Conservation (phyloP, 92 coral and sea anemone genomes). For the Muricea muricata region DNA sequence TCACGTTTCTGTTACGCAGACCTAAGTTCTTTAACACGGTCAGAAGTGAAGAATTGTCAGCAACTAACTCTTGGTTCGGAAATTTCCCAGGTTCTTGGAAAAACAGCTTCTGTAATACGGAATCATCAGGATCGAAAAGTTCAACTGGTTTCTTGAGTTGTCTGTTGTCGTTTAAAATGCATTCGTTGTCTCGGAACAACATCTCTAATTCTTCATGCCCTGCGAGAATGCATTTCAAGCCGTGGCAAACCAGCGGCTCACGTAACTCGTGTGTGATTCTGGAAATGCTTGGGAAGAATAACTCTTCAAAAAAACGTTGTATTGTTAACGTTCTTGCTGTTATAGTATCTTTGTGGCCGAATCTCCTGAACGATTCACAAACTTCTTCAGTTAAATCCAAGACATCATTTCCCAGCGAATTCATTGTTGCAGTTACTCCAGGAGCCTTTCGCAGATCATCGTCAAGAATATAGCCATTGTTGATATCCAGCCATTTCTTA, state of each 20-base stretch:
- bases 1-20: constrained; percentile 74
- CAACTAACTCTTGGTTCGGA: constrained; percentile 60
- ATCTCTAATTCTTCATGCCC: background rate
- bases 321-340: constrained; percentile 48
- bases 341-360: constrained; percentile 36
- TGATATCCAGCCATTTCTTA: constrained; percentile 72
- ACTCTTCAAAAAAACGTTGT: constrained; percentile 62
- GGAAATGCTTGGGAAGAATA: constrained; percentile 68
- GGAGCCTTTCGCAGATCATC: constrained; percentile 69
- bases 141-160: constrained; percentile 68
- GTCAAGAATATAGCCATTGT: constrained; percentile 72
- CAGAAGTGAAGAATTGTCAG: constrained; percentile 41
- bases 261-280: background rate
- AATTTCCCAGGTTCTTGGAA: constrained; percentile 64
- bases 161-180: constrained; percentile 42
- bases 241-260: background rate
- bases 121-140: constrained; percentile 72
- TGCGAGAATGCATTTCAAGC: background rate
- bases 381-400: constrained; percentile 68
- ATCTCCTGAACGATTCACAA: constrained; percentile 52
- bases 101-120: constrained; percentile 59
- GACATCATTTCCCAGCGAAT: constrained; percentile 3
- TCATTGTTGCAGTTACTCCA: constrained; percentile 60
- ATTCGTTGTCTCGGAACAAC: constrained; percentile 2
- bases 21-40: constrained; percentile 63